phyloP scores from a whole-genome alignment of 2,797 vertebrate genomes.

The Xenopus petersii region DNA sequence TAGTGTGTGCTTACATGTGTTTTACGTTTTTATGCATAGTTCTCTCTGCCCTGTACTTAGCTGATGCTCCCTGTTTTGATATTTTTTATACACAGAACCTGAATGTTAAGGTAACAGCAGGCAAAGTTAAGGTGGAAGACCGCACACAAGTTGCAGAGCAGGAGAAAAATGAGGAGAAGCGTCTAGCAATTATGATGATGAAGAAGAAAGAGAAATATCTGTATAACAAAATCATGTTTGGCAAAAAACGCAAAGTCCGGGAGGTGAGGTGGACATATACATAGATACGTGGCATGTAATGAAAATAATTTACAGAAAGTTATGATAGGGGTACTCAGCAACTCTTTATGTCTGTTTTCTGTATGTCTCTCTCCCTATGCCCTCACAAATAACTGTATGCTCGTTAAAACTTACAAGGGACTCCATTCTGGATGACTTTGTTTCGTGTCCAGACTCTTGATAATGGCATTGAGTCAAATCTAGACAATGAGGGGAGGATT shows the following conservation, averaged over 20 bases:
- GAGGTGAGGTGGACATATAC: constrained; percentile 69
- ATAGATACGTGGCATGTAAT: too few relatives aligned
- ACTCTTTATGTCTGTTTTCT: too few relatives aligned
- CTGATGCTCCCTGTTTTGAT: not conserved
- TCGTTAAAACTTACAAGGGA: too few relatives aligned
- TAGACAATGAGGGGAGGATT: too few relatives aligned
- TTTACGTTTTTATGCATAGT: not conserved
- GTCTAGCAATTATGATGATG: constrained; percentile 98
- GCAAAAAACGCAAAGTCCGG: constrained; percentile 87
- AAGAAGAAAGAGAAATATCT: constrained; percentile 96
- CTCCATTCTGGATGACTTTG: too few relatives aligned
- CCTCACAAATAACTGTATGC: too few relatives aligned
- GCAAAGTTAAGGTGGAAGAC: constrained; percentile 79
- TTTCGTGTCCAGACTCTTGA: too few relatives aligned
- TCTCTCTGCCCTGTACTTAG: not conserved
- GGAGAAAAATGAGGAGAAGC: constrained; percentile 90
- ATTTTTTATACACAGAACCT: constrained; percentile 61
- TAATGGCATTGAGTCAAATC: too few relatives aligned
- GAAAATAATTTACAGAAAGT: too few relatives aligned
- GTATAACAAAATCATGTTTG: constrained; percentile 97
- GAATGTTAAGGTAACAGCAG: constrained; percentile 79
- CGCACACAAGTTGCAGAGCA: constrained; percentile 74
- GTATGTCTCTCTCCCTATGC: too few relatives aligned
- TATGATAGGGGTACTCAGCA: too few relatives aligned
- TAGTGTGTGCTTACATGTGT: not conserved